These are phyloP conservation scores for Platyscapa corneri DNA, from an alignment of 1,140 invertebrate species.

Conservation along the genomic window DNA sequence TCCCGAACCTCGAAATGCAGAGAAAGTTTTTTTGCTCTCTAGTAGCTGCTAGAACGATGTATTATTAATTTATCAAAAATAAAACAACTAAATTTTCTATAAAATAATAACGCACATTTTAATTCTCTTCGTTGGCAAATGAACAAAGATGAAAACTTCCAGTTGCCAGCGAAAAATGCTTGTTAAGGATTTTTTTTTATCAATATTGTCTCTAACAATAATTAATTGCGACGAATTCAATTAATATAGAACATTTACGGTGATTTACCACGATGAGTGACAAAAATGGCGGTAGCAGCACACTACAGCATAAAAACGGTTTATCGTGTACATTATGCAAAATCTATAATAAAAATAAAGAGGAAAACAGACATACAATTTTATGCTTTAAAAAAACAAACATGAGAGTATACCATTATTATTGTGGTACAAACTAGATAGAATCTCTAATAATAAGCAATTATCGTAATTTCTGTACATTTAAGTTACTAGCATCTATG, in stretches of 20 bases:
- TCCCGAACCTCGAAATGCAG: conserved; percentile 44
- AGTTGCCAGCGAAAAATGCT: background rate
- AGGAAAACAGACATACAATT: background rate
- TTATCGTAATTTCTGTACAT: no score
- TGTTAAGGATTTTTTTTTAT: background rate
- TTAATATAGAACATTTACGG: background rate
- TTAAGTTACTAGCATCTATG: no score
- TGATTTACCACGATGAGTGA: background rate
- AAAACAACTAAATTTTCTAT: conserved; percentile 32
- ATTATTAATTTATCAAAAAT: conserved; percentile 9
- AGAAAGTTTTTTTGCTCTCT: conserved; percentile 11
- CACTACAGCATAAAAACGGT: background rate
- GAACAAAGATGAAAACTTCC: background rate
- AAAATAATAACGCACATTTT: conserved; percentile 7
- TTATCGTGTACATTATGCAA: no score
- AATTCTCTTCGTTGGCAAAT: background rate
- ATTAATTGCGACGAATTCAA: background rate
- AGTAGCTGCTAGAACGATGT: conserved; percentile 5
- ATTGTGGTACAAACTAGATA: no score
- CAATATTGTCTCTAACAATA: background rate
- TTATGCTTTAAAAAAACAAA: background rate
- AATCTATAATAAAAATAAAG: no score
- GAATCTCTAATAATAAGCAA: no score
- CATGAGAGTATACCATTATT: background rate
- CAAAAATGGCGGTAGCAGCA: background rate